These are phyloP conservation scores for Melanostoma scalare DNA, from an alignment of 2,888 invertebrate genomes.

Conservation along the genomic window DNA sequence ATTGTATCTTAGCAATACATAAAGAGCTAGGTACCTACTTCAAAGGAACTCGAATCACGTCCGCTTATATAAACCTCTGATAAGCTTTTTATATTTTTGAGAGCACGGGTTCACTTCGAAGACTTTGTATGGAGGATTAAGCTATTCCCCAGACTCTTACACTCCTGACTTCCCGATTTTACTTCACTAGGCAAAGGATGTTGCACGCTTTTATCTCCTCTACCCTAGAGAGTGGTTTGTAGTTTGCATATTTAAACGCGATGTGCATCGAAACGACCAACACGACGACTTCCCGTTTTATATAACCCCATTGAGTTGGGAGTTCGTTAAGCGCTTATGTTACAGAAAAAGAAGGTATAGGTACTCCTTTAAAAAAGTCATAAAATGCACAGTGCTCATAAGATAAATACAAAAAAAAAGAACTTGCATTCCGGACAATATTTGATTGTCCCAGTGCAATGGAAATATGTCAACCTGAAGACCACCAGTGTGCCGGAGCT, in stretches of 20 bases:
- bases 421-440: conserved; percentile 44
- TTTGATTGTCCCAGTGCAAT: conserved; percentile 6
- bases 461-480: conserved; percentile 57
- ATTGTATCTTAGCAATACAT: conserved; percentile 31
- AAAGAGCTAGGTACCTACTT: not conserved
- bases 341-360: conserved; percentile 17
- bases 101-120: not conserved
- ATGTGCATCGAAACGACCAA: not conserved
- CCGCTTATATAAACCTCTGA: conserved; percentile 50
- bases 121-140: conserved; percentile 41
- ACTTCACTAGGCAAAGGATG: not conserved
- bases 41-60: conserved; percentile 45
- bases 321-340: conserved; percentile 63
- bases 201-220: conserved; percentile 39
- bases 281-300: conserved; percentile 50
- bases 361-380: conserved; percentile 38
- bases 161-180: conserved; percentile 63
- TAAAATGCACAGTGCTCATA: conserved; percentile 28
- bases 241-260: conserved; percentile 51
- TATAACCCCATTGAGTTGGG: conserved; percentile 49
- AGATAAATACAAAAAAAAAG: not conserved
- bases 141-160: conserved; percentile 33
- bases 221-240: not conserved
- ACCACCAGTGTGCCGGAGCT: conserved; percentile 56
- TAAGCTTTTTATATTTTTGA: not conserved